Evolutionary conservation across 2,797 vertebrate species (phyloP), one percentile per base, ranked within the genome.

Genomic region (Chelon labrosus): DNA sequence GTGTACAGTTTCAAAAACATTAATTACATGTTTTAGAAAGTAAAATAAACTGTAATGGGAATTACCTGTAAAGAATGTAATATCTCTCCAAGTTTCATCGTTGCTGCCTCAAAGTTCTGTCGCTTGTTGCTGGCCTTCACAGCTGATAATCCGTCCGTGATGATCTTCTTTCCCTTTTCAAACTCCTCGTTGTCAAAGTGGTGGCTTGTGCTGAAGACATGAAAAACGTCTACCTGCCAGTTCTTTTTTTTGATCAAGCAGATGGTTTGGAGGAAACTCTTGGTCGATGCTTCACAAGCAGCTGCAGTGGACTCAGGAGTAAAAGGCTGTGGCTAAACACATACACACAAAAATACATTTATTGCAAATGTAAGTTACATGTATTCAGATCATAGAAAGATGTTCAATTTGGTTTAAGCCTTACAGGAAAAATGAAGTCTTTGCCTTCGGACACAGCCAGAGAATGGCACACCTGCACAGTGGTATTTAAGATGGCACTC

Each of bases 41-140:
- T 20, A 31, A 3, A 5, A 31, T 31, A 7, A 31, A 31, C 31
- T 3, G 31, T 31, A 10, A n/a, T 35, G 3, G 51, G 4, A 20
- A 61, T 20, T 70, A 95, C 94, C 90, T 95, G 94, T 65, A 94
- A 71, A 11, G 92, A 90, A 75, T 95, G 94, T 8, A 85, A 58
- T 19, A 91, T 78, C 54, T 79, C 58, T 42, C 93, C 94, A 55
- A 95, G 71, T 19, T 47, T 80, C 27, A 77, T 3, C 70, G 85
- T 81, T 0, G 93, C 93, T 17, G 88, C 19, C 38, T 84, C 25
- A 20, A 72, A 93, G 35, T 79, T 92, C 2, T 65, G 66, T 14
- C 62, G 25, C 22, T 65, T 84, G 49, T 85, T 79, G 75, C 70
- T 90, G 20, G 79, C 82, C 72, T 93, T 94, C n/a, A 94, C 56